Evolutionary conservation across 1,140 invertebrate species (phyloP), one percentile per base, ranked within the genome.

Genomic region (Hetaerina americana): DNA sequence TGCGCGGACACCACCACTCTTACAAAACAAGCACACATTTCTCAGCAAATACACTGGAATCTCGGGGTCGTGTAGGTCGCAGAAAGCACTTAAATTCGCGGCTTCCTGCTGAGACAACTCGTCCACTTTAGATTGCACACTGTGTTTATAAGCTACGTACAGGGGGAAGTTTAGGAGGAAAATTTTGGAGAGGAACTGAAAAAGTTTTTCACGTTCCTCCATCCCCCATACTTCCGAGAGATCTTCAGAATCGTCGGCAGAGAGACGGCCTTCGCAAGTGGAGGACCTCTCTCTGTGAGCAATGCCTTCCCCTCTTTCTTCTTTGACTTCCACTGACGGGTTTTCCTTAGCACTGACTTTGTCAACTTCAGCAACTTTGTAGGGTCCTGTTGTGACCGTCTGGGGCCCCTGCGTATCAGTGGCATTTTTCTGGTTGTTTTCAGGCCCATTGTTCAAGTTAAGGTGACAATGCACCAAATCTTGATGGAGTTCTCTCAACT

Each of bases 101-200:
- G 90, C 89, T 81, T 93, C 92, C 78, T 91, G 88, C 70, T 89
- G 87, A 57, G 88, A 88, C 5, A 93, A 80, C 77, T 93, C 91
- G 81, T 92, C 91, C 49, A 91, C 70, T 28, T 91, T 88, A 69
- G 87, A 85, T 73, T 91, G 86, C 73, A 88, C 84, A 66, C 87
- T 88, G 79, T 96, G 93, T 81, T 96, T 96, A 82, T 93, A 94
- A 66, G 93, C 93, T 79, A 95, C 87, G 80, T 97, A 97, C 12
- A 95, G 83, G 25, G 94, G 94, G 82, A 96, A 97, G 80, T 95
- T 95, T 71, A 92, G 84, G 72, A 92, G 82, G 81, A 93, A 93
- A 71, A 93, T 86, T 82, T 93, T 93, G 0, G 90, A 89, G 31
- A 92, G 84, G 70, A 93, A 87, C 76, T 91, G 87, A 75, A 94